Evolutionary conservation across 2,113 vertebrate genomes (phyloP), one percentile per base, ranked within the genome.

Genomic region (Nycticorax nycticorax): DNA sequence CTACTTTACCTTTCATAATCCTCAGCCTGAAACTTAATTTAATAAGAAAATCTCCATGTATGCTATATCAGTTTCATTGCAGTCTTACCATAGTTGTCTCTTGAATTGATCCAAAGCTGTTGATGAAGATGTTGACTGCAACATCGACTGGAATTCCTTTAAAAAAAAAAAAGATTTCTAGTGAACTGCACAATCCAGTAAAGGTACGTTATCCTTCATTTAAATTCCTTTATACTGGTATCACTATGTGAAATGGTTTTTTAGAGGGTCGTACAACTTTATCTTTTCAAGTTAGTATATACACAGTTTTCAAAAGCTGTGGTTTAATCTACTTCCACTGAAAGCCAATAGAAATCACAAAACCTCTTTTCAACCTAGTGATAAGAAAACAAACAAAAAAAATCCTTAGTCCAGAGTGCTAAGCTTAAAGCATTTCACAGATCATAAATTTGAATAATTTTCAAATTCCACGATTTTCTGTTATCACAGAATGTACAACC

Each of bases 91-190:
- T 99, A 43, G 99, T 99, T 43, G 99, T 99, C 96, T 99, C 99
- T 95, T 99, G 99, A 97, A 99, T 99, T 56, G 99, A 99, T 62
- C 99, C 99, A 97, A 99, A 99, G 96, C 99, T 99, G 98, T 99
- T 99, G 98, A 99, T 99, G 98, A 99, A 99, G 97, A 99, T 99
- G 95, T 99, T 99, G 91, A 99, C 99, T 92, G 99, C 98, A 90
- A 99, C 99, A 95, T 99, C 99, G 9, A 99, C 99, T 75, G 99
- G 99, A 96, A 99, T 99, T 63, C 99, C 99, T 99, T 96, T 37
- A 88, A 92, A 22, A 78, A 39, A 93, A 52, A 28, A 35, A 43
- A 80, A 83, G 1, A 75, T 57, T 47, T 72, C 39, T 37, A 74
- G 37, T 91, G 30, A 97, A 12, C 16, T 41, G 30, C 33, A 81